Evolutionary conservation across 2,113 vertebrate species (phyloP), one percentile per base, ranked within the genome.

Genomic region (Candoia aspera): DNA sequence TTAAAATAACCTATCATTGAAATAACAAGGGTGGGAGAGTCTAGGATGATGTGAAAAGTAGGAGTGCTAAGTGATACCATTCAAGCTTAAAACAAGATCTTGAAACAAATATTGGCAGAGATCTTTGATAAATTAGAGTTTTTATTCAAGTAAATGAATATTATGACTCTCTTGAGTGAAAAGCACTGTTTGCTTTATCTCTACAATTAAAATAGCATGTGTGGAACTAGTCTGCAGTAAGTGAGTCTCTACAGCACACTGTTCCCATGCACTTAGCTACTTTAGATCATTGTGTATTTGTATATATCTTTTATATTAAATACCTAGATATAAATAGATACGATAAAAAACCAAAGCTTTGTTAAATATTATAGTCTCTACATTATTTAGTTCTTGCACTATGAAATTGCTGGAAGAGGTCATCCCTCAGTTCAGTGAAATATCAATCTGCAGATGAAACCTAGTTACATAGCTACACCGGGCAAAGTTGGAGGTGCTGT

Each of bases 1-100:
- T 89, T 85, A 92, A 89, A 92, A 89, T 89, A 89, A 54, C 73
- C 24, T 33, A 54, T 92, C 87, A 92, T 55, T 92, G 91, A 92
- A 92, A 84, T 92, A 89, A 62, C 87, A 92, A 89, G 87, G 29
- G 24, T 89, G 87, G 29, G 53, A 21, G 73, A 62, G 79, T 64
- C 42, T 92, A 37, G 57, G 37, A 29, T 92, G 87, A 60, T 87
- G 84, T 59, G 68, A 83, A 21, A 68, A 59, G 87, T 84, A 89
- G 87, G 73, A 89, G 87, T 89, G 73, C n/a, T 84, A 92, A 89
- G 46, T 92, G 87, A 92, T 92, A 88, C 68, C 55, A 53, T 84
- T 89, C 73, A 92, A 64, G 73, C 57, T 89, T 89, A 92, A 89
- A 92, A 84, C 57, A 84, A 89, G 55, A 89, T 89, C 87, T 79